phyloP scores from a whole-genome alignment of 2,888 invertebrate genomes.

The Xanthia icteritia region DNA sequence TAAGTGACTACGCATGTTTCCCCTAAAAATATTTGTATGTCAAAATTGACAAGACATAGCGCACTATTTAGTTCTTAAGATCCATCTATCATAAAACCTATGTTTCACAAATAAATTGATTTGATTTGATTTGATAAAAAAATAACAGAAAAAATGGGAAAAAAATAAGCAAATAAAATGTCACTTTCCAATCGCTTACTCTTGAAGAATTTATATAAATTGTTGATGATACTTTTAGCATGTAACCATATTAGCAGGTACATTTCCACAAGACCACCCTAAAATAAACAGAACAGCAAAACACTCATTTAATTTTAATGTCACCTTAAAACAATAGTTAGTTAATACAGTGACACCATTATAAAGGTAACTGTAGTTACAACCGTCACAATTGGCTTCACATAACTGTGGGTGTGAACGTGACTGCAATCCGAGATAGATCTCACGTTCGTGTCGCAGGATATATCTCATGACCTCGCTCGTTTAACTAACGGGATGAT shows the following conservation, averaged over 20 bases:
- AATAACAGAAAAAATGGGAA: no score
- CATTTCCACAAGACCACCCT: background rate
- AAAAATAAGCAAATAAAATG: background rate
- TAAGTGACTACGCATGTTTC: no score
- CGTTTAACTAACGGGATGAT: conserved; percentile 56
- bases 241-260: background rate
- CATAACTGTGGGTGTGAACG: conserved; percentile 52
- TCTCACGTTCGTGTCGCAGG: conserved; percentile 50
- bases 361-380: conserved; percentile 30
- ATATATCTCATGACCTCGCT: conserved; percentile 50
- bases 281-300: background rate
- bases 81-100: no score
- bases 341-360: conserved; percentile 34
- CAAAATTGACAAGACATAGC: no score
- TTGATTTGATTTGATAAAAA: no score
- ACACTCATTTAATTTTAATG: background rate
- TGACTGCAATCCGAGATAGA: conserved; percentile 55
- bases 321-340: conserved; percentile 7
- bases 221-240: background rate
- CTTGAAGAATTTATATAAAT: background rate
- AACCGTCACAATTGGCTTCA: conserved; percentile 49
- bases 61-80: no score
- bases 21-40: no score
- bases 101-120: no score
- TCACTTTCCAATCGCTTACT: background rate